Conservation (phyloP, 2,797 vertebrate genomes). For the Chrosomus eos region DNA sequence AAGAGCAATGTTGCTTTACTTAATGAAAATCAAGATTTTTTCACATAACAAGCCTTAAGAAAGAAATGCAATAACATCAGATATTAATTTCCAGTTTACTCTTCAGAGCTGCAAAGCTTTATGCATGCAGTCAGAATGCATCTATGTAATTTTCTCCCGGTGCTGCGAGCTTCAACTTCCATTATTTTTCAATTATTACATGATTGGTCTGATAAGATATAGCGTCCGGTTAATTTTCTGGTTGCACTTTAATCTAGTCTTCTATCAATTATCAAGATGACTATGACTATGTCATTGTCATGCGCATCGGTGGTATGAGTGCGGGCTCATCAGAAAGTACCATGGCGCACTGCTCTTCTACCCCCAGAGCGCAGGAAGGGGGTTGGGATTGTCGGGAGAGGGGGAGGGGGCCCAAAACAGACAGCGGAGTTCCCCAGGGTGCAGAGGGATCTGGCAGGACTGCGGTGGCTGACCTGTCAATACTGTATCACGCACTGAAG, state of each 20-base stretch:
- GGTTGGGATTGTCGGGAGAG: slow-evolving; percentile 59
- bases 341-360: slow-evolving; percentile 62
- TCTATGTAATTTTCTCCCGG: slow-evolving; percentile 8
- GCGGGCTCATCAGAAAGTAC: slow-evolving; percentile 73
- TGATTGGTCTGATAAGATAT: slow-evolving; percentile 19
- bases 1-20: background rate
- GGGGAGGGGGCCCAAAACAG: slow-evolving; percentile 58
- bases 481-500: slow-evolving; percentile 66
- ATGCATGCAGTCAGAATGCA: background rate
- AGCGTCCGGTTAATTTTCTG: slow-evolving; percentile 23
- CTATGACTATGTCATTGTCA: slow-evolving; percentile 78
- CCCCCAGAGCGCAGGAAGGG: slow-evolving; percentile 66
- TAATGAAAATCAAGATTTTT: background rate
- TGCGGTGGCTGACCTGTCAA: slow-evolving; percentile 66
- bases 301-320: slow-evolving; percentile 72
- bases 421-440: slow-evolving; percentile 60
- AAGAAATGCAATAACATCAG: background rate
- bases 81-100: slow-evolving; percentile 19
- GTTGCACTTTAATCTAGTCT: slow-evolving; percentile 37
- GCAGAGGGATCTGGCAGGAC: slow-evolving; percentile 72
- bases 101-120: background rate
- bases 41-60: background rate
- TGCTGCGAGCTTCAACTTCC: background rate
- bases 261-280: slow-evolving; percentile 36
- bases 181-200: slow-evolving; percentile 39